Conservation (phyloP, 2,888 invertebrate species). For the Rhagonycha fulva region DNA sequence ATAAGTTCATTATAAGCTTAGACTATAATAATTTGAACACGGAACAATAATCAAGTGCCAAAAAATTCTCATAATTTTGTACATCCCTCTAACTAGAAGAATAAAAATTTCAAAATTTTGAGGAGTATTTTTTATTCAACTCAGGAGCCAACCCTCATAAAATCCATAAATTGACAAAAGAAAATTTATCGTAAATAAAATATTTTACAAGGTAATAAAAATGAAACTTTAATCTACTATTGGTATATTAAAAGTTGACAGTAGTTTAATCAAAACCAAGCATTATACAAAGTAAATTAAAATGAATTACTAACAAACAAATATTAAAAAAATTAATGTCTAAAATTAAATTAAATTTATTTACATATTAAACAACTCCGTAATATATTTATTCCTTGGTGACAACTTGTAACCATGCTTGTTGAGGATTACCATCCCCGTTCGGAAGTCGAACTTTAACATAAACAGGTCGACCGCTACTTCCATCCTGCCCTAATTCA, state of each 20-base stretch:
- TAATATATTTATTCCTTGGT: conserved; percentile 41
- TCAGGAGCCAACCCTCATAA: background rate
- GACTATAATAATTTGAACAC: no score
- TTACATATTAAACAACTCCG: background rate
- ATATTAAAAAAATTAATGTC: background rate
- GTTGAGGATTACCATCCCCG: conserved; percentile 51
- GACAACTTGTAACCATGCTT: conserved; percentile 55
- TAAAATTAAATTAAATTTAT: background rate
- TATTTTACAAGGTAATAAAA: background rate
- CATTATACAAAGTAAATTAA: background rate
- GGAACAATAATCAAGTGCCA: no score
- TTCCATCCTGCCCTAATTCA: conserved; percentile 51
- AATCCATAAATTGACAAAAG: background rate
- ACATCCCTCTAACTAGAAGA: background rate
- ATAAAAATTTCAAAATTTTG: background rate
- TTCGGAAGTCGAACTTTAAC: conserved; percentile 53
- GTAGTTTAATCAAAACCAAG: background rate
- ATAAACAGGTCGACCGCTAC: conserved; percentile 52
- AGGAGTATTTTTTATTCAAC: background rate
- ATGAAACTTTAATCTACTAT: background rate
- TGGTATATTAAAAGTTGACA: background rate
- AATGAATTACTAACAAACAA: background rate
- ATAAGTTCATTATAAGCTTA: no score
- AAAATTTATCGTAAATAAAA: background rate
- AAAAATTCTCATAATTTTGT: no score